Conservation (phyloP, 2,113 vertebrate species). For the Gallinago jamesoni region DNA sequence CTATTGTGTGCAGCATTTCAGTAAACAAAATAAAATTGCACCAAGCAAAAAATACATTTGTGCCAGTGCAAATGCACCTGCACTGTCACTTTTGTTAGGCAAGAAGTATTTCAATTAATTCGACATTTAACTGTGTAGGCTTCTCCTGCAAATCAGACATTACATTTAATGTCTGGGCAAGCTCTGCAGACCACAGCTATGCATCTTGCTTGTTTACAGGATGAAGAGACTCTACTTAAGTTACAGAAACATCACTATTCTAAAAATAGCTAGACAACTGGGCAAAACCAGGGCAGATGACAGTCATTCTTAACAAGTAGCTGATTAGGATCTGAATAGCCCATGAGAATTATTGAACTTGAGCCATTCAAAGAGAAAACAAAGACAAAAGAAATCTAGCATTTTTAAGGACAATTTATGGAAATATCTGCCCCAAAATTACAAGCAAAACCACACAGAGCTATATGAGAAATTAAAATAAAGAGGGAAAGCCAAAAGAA, state of each 20-base stretch:
- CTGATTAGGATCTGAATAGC: neutral
- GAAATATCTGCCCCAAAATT: neutral
- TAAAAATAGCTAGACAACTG: slow-evolving; percentile 42
- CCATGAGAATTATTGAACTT: neutral
- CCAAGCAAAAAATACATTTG: neutral
- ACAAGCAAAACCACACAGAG: neutral
- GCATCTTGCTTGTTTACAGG: slow-evolving; percentile 31
- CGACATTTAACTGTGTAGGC: neutral
- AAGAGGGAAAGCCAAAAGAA: neutral
- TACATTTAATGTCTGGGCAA: neutral
- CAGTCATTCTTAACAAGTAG: neutral
- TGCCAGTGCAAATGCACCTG: neutral
- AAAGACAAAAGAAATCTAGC: neutral
- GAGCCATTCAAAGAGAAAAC: neutral
- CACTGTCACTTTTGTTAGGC: neutral
- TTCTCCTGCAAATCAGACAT: neutral
- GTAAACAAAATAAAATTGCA: slow-evolving; percentile 20
- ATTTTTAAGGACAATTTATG: neutral
- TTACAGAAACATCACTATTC: neutral
- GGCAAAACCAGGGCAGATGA: slow-evolving; percentile 6
- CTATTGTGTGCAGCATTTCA: slow-evolving; percentile 23
- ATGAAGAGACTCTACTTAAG: neutral
- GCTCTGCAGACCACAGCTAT: neutral
- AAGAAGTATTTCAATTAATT: neutral
- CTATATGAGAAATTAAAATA: neutral